Evolutionary conservation across 2,113 vertebrate species (phyloP).

Genomic region (Gorsachius goisagi): DNA sequence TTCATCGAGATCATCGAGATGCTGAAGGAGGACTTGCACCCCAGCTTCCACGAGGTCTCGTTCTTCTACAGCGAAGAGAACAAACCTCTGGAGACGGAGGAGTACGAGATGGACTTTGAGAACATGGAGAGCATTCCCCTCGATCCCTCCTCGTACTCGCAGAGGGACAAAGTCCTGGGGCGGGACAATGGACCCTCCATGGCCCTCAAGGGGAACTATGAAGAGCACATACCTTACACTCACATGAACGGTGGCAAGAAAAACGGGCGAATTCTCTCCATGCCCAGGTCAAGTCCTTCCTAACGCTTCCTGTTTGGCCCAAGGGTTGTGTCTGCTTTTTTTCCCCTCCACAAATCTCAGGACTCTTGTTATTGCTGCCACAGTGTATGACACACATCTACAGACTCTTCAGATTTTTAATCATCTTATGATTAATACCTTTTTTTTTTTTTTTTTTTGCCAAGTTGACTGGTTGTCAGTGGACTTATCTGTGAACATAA

Average conservation of each 20-base stretch:
- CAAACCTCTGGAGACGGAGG: constrained; percentile 91
- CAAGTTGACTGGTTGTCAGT: constrained; percentile 76
- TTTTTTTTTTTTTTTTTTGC: constrained; percentile 59
- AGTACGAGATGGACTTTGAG: constrained; percentile 94
- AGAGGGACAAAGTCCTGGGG: constrained; percentile 83
- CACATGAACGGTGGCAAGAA: constrained; percentile 99
- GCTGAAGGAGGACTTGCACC: constrained; percentile 92
- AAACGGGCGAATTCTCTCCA: constrained; percentile 89
- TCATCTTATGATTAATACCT: constrained; percentile 19
- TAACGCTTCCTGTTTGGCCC: constrained; percentile 76
- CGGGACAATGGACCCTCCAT: constrained; percentile 84
- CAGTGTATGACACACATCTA: constrained; percentile 69
- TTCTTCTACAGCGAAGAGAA: constrained; percentile 99
- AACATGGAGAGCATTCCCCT: constrained; percentile 99
- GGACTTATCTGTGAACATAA: constrained; percentile 85
- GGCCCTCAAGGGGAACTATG: constrained; percentile 88
- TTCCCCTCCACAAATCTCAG: constrained; percentile 88
- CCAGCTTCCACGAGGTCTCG: constrained; percentile 90
- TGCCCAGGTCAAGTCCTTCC: constrained; percentile 92
- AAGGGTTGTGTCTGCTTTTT: constrained; percentile 27
- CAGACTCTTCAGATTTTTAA: constrained; percentile 50
- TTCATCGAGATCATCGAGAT: constrained; percentile 95
- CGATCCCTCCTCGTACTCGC: constrained; percentile 88
- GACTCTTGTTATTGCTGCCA: constrained; percentile 82
- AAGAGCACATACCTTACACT: constrained; percentile 92